Conservation (phyloP, 2,113 vertebrate genomes). For the Psittacus erithacus region DNA sequence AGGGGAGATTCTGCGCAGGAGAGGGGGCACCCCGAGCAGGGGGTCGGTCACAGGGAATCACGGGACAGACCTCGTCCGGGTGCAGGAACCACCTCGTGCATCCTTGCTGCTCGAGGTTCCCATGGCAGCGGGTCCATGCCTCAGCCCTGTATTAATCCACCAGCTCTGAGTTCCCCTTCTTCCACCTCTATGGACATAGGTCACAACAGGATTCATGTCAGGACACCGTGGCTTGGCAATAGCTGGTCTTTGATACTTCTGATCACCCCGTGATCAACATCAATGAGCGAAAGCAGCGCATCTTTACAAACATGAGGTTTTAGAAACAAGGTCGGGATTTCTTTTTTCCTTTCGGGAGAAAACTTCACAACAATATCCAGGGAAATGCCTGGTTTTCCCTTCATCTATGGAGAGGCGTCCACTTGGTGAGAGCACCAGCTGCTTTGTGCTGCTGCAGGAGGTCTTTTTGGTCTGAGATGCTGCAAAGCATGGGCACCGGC, state of each 20-base stretch:
- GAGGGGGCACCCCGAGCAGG: background rate
- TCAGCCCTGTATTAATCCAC: background rate
- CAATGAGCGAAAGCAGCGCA: rapidly evolving
- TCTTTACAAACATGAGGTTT: background rate
- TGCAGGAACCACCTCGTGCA: background rate
- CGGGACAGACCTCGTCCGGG: background rate
- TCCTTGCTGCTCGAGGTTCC: background rate
- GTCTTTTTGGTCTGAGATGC: too few species aligned
- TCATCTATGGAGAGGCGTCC: rapidly evolving
- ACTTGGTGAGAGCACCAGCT: background rate
- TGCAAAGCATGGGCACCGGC: background rate
- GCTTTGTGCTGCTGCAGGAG: background rate
- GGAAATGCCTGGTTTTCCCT: background rate
- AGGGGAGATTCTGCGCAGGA: background rate
- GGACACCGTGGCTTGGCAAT: background rate
- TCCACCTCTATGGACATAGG: rapidly evolving
- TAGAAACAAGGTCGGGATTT: background rate
- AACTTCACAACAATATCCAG: background rate
- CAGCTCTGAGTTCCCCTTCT: background rate
- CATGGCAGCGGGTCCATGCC: background rate
- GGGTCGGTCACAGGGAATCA: background rate
- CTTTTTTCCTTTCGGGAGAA: background rate
- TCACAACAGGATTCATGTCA: rapidly evolving
- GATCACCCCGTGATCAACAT: background rate
- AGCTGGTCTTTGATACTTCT: background rate